These are phyloP conservation scores for Steinernema hermaphroditum DNA, from an alignment of 2,888 invertebrate genomes.

Conservation along the genomic window DNA sequence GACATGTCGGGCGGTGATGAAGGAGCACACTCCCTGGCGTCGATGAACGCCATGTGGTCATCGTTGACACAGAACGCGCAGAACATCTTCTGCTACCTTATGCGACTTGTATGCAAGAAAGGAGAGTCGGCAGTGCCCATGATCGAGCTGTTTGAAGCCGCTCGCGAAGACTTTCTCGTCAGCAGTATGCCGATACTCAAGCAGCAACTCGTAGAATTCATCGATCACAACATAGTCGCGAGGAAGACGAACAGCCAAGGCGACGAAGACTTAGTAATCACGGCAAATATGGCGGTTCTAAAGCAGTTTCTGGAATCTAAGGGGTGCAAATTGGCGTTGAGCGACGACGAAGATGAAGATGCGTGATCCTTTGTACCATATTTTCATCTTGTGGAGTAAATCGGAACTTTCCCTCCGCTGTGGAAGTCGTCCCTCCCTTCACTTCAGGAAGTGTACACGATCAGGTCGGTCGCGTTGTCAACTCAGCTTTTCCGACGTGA, in stretches of 20 bases:
- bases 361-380: neutral
- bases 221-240: neutral
- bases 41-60: conserved; percentile 83
- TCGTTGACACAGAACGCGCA: conserved; percentile 84
- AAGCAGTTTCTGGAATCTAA: neutral
- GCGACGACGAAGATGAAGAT: neutral
- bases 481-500: neutral
- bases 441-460: too few relatives aligned
- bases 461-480: neutral
- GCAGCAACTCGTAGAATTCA: conserved; percentile 1
- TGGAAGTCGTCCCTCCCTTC: too few relatives aligned
- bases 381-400: neutral
- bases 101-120: neutral
- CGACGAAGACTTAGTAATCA: neutral
- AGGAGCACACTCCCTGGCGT: conserved; percentile 74
- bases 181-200: neutral
- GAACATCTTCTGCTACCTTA: conserved; percentile 10
- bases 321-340: neutral
- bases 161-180: neutral
- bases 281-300: neutral
- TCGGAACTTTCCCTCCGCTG: too few relatives aligned
- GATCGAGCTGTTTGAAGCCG: conserved; percentile 17
- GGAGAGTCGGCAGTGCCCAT: neutral
- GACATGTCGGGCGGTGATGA: conserved; percentile 64
- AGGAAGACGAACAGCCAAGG: neutral